A percentile compares a stretch with the other conserved stretches of the same genome.
Evolutionary conservation across 1,140 invertebrate species (phyloP).

Genomic region (Brachionus plicatilis): DNA sequence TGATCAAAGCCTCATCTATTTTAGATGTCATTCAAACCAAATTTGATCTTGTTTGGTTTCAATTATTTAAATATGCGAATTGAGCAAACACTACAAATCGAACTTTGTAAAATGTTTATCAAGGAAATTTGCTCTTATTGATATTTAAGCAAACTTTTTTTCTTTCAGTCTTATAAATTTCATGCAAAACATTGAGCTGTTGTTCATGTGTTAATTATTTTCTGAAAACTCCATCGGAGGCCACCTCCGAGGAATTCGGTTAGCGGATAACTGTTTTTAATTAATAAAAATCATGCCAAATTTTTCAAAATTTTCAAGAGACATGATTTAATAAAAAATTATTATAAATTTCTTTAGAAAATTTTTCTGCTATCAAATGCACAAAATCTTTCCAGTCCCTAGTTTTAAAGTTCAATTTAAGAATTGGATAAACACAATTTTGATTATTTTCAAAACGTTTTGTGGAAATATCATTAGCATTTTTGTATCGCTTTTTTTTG

Average conservation of each 20-base stretch:
- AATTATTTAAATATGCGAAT: background rate
- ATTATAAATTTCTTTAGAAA: background rate
- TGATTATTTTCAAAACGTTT: background rate
- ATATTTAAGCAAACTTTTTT: background rate
- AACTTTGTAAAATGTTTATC: background rate
- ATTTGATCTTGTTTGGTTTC: background rate
- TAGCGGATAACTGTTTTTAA: background rate
- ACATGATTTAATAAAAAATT: background rate
- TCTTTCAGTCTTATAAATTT: background rate
- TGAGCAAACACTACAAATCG: background rate
- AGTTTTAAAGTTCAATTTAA: background rate
- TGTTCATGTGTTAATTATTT: background rate
- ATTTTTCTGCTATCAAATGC: background rate
- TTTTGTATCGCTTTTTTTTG: background rate
- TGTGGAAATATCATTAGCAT: background rate
- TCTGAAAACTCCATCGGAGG: background rate
- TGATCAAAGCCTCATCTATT: background rate
- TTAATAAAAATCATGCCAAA: background rate
- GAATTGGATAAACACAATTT: background rate
- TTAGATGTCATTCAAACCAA: background rate
- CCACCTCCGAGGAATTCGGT: background rate
- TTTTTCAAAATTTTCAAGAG: background rate
- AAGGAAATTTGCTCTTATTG: background rate
- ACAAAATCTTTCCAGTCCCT: background rate
- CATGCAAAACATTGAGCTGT: background rate